Evolutionary conservation across 1,140 invertebrate species (phyloP), one percentile per base, ranked within the genome.

Genomic region (Drosophila albomicans): DNA sequence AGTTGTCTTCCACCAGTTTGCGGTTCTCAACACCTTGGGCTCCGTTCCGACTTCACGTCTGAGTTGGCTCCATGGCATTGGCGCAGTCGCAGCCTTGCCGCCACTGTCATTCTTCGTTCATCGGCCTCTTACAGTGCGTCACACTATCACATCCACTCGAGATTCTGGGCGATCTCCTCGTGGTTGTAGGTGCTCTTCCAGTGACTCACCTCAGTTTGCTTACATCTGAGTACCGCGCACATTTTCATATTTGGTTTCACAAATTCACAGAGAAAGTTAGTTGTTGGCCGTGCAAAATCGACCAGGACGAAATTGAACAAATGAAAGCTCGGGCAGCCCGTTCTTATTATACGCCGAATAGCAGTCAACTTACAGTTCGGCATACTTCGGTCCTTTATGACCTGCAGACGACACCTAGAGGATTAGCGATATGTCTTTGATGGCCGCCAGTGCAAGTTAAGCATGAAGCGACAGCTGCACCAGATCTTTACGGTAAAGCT

Each of bases 101-200:
- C 48, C 38, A 0, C 70, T 85, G 0, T 45, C 73, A 16, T 54
- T 68, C 2, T n/a, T n/a, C n/a, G 49, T 25, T 68, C 74, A n/a
- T 48, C 61, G 25, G 70, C 2, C 64, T 66, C 2, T 86, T 57
- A 56, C 75, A 86, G 45, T 86, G 1, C 43, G 30, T n/a, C 2
- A 85, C 82, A 10, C 82, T 86, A 20, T 78, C 16, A 78, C 56
- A 41, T 86, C 81, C 74, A 78, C 6, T 85, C 78, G 16, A 85
- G 57, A 11, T 86, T 86, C 49, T 85, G 68, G 5, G 81, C 81
- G 8, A 85, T 81, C 20, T 85, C 74, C 41, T 78, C 66, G 58
- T 62, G 48, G 46, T 30, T 81, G 35, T 85, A 70, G 2, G 56
- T 48, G 1, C 52, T 49, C 28, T 64, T 75, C 1, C 86, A 41